Percentiles rank a stretch among this genome's conserved stretches.
Conservation (phyloP, 1,140 invertebrate genomes). For the Halesus radiatus region DNA sequence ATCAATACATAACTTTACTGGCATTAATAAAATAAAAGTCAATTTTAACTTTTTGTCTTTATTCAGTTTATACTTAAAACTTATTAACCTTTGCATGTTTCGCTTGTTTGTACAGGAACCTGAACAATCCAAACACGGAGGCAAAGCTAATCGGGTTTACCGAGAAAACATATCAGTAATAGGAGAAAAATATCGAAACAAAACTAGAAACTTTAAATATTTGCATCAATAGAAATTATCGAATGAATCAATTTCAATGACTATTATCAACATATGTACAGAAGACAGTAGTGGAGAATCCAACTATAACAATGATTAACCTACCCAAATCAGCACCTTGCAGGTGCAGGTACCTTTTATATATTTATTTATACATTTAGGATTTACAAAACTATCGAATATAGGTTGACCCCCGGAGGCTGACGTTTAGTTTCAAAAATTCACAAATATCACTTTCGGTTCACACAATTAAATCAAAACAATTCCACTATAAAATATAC, state of each 20-base stretch:
- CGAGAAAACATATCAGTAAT: conserved; percentile 27
- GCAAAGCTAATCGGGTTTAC: conserved; percentile 48
- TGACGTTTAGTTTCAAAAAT: conserved; percentile 32
- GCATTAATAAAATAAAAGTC: not conserved
- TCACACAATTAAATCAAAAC: not conserved
- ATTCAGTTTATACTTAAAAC: conserved; percentile 49
- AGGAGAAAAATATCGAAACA: conserved; percentile 43
- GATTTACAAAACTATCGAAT: conserved; percentile 24
- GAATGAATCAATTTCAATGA: conserved; percentile 49
- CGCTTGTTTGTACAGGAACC: conserved; percentile 32
- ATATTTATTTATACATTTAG: conserved; percentile 48
- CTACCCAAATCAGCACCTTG: conserved; percentile 35
- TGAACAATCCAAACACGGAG: conserved; percentile 40
- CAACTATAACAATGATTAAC: conserved; percentile 42
- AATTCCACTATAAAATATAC: not conserved
- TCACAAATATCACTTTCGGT: not conserved
- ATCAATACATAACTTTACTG: too few relatives aligned
- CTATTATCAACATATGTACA: conserved; percentile 55
- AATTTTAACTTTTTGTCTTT: conserved; percentile 39
- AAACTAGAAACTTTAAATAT: conserved; percentile 47
- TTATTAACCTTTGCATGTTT: conserved; percentile 54
- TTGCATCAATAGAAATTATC: conserved; percentile 48
- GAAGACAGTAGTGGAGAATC: conserved; percentile 41
- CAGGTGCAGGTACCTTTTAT: conserved; percentile 39
- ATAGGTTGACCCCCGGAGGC: too few relatives aligned